Conservation (phyloP, 2,797 vertebrate genomes). For the Peromyscus aztecus region DNA sequence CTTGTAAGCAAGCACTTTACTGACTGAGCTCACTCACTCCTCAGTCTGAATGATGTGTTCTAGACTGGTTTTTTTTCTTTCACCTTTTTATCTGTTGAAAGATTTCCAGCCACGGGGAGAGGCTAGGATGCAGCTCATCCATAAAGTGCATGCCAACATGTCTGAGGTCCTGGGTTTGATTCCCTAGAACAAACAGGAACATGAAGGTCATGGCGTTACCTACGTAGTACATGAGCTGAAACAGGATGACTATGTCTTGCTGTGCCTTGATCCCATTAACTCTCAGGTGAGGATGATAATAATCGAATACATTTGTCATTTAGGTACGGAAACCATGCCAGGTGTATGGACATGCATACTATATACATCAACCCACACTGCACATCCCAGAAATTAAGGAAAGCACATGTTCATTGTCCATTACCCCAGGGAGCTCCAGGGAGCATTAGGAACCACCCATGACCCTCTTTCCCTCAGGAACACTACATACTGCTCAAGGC, state of each 20-base stretch:
- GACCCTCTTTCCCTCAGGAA: neutral
- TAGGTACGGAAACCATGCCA: neutral
- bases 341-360: no score
- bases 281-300: neutral
- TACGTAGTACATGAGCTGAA: neutral
- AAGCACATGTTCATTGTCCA: neutral
- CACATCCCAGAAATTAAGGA: neutral
- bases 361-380: neutral
- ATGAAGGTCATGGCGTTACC: neutral
- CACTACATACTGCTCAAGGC: neutral
- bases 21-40: neutral
- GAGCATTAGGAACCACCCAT: neutral
- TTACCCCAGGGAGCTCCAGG: neutral
- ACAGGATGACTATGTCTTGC: neutral
- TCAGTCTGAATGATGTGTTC: neutral
- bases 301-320: neutral
- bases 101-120: neutral
- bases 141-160: no score
- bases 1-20: neutral
- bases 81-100: neutral
- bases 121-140: neutral
- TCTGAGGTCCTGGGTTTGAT: neutral
- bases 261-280: no score
- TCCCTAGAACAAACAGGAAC: neutral
- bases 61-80: neutral